A percentile compares a stretch with the other conserved stretches of the same genome.
Conservation (phyloP, 2,113 vertebrate genomes). For the Amphiprion percula region DNA sequence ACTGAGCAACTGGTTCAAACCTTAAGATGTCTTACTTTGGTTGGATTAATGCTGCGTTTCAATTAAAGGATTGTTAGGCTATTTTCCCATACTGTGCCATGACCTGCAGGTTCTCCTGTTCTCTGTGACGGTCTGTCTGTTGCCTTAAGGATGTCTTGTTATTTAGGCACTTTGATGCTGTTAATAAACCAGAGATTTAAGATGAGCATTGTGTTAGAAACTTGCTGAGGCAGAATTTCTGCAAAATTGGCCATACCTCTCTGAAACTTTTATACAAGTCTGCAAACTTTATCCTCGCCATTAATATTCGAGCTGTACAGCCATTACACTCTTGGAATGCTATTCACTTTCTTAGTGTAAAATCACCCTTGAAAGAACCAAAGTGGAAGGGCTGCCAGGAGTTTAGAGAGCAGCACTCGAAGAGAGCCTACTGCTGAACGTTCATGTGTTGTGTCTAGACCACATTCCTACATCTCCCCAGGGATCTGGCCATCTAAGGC, state of each 20-base stretch:
- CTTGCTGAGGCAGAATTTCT: conserved; percentile 1
- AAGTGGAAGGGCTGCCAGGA: conserved; percentile 21
- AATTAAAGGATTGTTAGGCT: conserved; percentile 64
- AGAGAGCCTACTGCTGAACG: conserved; percentile 43
- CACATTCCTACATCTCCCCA: conserved; percentile 77
- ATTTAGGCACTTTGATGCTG: background rate
- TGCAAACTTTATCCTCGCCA: background rate
- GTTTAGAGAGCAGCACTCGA: conserved; percentile 11
- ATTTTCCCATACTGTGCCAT: conserved; percentile 43
- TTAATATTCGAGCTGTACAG: conserved; percentile 16
- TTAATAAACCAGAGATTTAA: conserved; percentile 1
- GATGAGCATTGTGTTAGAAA: conserved; percentile 1
- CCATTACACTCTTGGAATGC: conserved; percentile 6
- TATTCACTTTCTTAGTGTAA: conserved; percentile 26
- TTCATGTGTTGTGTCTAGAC: conserved; percentile 80
- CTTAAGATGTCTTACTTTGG: conserved; percentile 22
- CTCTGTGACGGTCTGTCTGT: background rate
- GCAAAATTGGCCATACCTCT: background rate
- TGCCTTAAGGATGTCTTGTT: conserved; percentile 4
- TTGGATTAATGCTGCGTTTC: conserved; percentile 56
- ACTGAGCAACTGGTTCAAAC: background rate
- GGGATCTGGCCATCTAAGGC: conserved; percentile 82
- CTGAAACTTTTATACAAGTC: background rate
- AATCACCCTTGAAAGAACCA: conserved; percentile 40
- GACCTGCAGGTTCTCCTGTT: conserved; percentile 12